These are phyloP conservation scores for Paramormyrops hopkinsi DNA, from an alignment of 2,797 vertebrate species.

Conservation along the genomic window DNA sequence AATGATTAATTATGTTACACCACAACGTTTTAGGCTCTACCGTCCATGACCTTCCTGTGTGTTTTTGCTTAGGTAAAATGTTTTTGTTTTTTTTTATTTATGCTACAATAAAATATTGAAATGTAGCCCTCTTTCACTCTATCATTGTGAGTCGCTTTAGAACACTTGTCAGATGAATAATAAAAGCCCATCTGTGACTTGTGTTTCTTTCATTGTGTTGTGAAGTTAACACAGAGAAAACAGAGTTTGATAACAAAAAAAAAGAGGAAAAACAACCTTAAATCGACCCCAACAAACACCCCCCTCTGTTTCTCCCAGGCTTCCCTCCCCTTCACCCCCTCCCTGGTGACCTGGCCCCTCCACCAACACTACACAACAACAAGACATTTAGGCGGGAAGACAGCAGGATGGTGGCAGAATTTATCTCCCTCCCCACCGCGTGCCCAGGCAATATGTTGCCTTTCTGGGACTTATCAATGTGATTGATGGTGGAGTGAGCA, in stretches of 20 bases:
- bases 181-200: not conserved
- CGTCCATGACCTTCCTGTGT: not conserved
- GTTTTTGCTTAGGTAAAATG: not conserved
- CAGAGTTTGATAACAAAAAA: conserved; percentile 27
- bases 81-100: not conserved
- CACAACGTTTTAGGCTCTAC: not conserved
- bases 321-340: conserved; percentile 47
- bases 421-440: conserved; percentile 75
- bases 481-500: conserved; percentile 79
- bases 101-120: conserved; percentile 14
- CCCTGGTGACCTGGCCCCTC: conserved; percentile 39
- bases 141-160: conserved; percentile 43
- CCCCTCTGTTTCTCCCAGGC: conserved; percentile 31
- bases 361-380: conserved; percentile 28
- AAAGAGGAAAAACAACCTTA: conserved; percentile 33
- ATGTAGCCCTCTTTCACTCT: conserved; percentile 44
- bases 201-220: not conserved
- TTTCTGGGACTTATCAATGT: conserved; percentile 86
- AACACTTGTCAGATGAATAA: conserved; percentile 33
- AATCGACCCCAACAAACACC: conserved; percentile 25
- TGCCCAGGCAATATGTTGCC: conserved; percentile 87
- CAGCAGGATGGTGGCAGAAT: conserved; percentile 71
- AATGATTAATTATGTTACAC: not conserved
- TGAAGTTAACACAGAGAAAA: not conserved
- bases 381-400: conserved; percentile 55